A percentile compares a stretch with the other conserved stretches of the same genome.
Conservation (phyloP, 2,113 vertebrate species). For the Scytalopus superciliaris region DNA sequence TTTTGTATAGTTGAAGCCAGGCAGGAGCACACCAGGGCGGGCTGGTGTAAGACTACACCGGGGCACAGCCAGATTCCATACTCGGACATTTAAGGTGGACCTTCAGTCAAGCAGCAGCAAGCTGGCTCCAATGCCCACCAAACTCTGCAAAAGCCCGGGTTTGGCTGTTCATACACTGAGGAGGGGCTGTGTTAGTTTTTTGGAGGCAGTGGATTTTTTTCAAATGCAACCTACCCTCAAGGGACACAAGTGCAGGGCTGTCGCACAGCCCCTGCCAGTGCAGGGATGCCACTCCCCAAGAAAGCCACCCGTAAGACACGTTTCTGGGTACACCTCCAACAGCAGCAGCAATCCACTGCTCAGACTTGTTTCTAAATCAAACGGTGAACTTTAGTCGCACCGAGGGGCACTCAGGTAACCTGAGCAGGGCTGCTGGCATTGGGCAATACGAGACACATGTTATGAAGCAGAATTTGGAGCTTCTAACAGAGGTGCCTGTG, state of each 20-base stretch:
- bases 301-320: fast-evolving
- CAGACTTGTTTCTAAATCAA: background rate
- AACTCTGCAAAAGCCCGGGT: background rate
- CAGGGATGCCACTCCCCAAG: background rate
- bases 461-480: background rate
- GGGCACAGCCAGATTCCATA: conserved; percentile 13
- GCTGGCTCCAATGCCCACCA: background rate
- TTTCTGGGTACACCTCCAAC: background rate
- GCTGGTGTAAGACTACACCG: conserved; percentile 61
- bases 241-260: background rate
- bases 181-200: background rate
- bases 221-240: fast-evolving
- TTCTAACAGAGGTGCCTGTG: background rate
- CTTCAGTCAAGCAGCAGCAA: background rate
- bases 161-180: background rate
- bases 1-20: conserved; percentile 30
- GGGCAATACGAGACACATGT: background rate
- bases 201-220: fast-evolving
- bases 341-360: background rate
- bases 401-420: fast-evolving
- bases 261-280: fast-evolving
- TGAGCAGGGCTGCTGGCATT: background rate
- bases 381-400: background rate
- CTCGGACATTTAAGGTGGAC: conserved; percentile 61
- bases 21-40: conserved; percentile 29